Evolutionary conservation across 2,888 invertebrate species (phyloP).

Genomic region (Pristionchus japonicus): DNA sequence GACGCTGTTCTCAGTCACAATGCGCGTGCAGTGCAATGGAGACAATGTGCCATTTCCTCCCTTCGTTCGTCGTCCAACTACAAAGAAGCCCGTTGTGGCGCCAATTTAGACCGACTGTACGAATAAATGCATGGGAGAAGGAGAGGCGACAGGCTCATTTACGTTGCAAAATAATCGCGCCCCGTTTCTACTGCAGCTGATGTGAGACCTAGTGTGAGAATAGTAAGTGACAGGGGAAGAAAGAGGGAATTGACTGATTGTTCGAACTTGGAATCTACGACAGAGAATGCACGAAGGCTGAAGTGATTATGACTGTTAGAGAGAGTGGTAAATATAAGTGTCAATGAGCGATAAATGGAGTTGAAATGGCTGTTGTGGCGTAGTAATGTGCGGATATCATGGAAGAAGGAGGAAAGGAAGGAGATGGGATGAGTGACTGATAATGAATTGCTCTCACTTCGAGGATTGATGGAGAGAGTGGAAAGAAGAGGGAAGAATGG

Average conservation of each 20-base stretch:
- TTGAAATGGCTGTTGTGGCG: background rate
- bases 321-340: background rate
- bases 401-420: background rate
- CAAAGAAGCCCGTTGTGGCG: background rate
- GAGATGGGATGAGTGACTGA: background rate
- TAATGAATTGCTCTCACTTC: slow-evolving; percentile 28
- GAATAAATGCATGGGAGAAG: background rate
- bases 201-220: background rate
- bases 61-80: background rate
- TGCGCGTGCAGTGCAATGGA: too few relatives aligned
- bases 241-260: background rate
- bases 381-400: background rate
- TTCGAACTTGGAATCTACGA: background rate
- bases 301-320: background rate
- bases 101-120: slow-evolving; percentile 19
- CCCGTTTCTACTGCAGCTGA: background rate
- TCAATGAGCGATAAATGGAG: background rate
- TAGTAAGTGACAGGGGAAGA: background rate
- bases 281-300: background rate
- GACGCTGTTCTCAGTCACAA: background rate
- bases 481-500: background rate
- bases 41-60: background rate
- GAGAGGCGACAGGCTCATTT: background rate
- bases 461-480: background rate
- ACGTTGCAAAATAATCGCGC: background rate